A percentile compares a stretch with the other conserved stretches of the same genome.
These are phyloP conservation scores for Clarias gariepinus DNA, from an alignment of 2,113 vertebrate species.

Conservation along the genomic window DNA sequence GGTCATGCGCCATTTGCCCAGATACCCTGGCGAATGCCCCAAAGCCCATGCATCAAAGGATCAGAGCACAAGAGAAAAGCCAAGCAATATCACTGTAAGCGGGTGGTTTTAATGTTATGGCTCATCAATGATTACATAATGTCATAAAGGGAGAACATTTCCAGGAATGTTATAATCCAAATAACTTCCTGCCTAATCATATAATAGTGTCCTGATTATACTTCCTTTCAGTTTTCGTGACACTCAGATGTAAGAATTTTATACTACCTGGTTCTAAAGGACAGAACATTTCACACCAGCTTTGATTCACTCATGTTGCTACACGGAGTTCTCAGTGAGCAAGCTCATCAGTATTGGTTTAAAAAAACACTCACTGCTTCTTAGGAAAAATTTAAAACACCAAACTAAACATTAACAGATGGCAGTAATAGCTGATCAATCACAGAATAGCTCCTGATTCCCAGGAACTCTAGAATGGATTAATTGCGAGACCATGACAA, in stretches of 20 bases:
- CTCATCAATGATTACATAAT: too few species aligned
- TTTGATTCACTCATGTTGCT: background rate
- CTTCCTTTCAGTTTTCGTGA: background rate
- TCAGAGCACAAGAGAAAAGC: too few species aligned
- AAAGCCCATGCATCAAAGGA: too few species aligned
- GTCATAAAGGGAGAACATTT: background rate
- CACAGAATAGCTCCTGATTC: background rate
- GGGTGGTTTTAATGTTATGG: too few species aligned
- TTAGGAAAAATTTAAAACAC: background rate
- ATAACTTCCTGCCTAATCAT: background rate
- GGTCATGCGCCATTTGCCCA: too few species aligned
- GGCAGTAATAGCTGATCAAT: background rate
- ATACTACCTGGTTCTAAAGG: background rate
- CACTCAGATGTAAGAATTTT: background rate
- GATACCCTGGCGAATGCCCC: too few species aligned
- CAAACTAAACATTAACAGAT: background rate
- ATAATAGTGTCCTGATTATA: background rate
- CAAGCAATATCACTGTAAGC: too few species aligned
- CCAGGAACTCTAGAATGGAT: background rate
- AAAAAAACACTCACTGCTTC: background rate
- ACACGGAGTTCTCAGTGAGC: background rate
- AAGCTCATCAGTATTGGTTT: background rate
- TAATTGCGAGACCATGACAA: background rate
- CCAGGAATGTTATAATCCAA: background rate
- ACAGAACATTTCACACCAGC: background rate